Conservation (phyloP, 2,113 vertebrate genomes). For the Rhinolophus ferrumequinum region DNA sequence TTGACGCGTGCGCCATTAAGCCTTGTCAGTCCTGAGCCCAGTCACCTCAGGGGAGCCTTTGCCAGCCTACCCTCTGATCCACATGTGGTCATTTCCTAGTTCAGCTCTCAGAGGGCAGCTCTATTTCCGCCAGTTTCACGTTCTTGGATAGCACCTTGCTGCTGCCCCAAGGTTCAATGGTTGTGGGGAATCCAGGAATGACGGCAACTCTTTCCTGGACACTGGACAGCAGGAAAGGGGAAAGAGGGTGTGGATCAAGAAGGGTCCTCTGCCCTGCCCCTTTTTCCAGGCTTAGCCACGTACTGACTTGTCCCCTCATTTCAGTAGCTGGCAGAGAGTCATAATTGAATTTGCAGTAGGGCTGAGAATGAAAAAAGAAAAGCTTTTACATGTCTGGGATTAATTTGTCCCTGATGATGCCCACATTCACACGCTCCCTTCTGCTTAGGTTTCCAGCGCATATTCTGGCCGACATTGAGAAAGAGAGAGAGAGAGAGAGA, state of each 20-base stretch:
- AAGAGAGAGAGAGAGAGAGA: too few species aligned
- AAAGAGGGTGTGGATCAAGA: neutral
- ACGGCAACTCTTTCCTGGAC: constrained; percentile 52
- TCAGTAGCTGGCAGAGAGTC: constrained; percentile 78
- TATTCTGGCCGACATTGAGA: constrained; percentile 23
- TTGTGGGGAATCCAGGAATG: neutral
- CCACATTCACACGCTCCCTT: constrained; percentile 61
- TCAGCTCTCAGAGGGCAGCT: neutral
- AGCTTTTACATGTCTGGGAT: constrained; percentile 72
- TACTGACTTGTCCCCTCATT: constrained; percentile 66
- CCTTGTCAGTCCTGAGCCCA: neutral
- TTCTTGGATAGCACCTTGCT: neutral
- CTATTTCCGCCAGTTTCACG: neutral
- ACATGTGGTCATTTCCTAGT: neutral
- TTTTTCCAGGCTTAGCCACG: constrained; percentile 74
- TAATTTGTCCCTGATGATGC: constrained; percentile 74
- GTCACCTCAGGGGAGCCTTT: neutral
- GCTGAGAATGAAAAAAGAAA: constrained; percentile 75
- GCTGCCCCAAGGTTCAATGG: neutral
- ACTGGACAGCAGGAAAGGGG: neutral
- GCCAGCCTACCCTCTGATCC: neutral
- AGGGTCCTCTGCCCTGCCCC: constrained; percentile 61
- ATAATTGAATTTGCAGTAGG: constrained; percentile 81
- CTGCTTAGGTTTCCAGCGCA: constrained; percentile 60
- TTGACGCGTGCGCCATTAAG: neutral